Conservation (phyloP, 2,113 vertebrate species). For the Entomyzon cyanotis region DNA sequence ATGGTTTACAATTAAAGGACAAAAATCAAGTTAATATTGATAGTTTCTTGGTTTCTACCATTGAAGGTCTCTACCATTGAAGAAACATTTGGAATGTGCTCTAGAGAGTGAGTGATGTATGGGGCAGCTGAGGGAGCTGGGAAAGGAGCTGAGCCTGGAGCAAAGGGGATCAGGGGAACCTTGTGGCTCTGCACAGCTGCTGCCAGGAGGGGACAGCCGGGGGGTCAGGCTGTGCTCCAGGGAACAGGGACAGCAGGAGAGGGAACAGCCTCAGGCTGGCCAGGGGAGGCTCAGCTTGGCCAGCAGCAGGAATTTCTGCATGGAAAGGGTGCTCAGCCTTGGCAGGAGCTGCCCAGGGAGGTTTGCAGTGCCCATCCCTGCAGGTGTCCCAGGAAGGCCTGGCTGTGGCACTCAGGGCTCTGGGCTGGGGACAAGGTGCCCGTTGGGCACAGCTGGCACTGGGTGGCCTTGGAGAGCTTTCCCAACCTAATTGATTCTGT, state of each 20-base stretch:
- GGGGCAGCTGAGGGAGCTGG: background rate
- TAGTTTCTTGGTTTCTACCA: background rate
- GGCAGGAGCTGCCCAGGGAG: background rate
- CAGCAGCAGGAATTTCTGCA: background rate
- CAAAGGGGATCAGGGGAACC: background rate
- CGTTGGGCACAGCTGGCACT: fast-evolving
- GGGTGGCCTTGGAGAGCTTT: fast-evolving
- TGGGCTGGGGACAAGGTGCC: background rate
- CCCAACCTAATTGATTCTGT: fast-evolving
- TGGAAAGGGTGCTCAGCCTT: background rate
- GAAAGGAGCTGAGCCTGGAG: background rate
- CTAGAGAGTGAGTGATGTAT: background rate
- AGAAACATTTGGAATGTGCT: background rate
- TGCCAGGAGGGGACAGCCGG: background rate
- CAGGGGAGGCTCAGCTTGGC: background rate
- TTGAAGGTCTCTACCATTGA: background rate
- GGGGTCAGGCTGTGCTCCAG: background rate
- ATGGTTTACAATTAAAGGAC: background rate
- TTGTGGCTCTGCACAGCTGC: background rate
- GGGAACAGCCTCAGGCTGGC: background rate
- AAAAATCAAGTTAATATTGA: background rate
- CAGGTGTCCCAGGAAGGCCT: background rate
- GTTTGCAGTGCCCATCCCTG: background rate
- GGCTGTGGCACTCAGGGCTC: background rate
- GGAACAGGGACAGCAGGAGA: background rate